Percentiles rank a stretch among this genome's conserved stretches.
Conservation (phyloP, 2,888 invertebrate species). For the Aphidius colemani region DNA sequence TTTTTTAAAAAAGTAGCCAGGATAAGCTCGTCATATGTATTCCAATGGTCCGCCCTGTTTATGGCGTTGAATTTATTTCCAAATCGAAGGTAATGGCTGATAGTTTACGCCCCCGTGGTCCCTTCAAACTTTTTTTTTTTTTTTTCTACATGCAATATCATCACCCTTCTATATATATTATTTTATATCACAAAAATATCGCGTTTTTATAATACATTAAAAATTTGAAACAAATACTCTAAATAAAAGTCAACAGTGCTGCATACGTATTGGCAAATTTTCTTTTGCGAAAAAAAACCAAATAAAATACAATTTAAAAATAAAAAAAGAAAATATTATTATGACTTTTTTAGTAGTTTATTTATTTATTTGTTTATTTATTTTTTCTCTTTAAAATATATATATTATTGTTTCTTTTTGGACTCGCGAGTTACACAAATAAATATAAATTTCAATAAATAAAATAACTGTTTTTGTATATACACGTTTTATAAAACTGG, state of each 20-base stretch:
- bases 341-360: not conserved
- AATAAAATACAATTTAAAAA: not conserved
- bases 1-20: slow-evolving; percentile 28
- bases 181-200: not conserved
- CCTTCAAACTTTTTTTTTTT: slow-evolving; percentile 28
- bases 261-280: slow-evolving; percentile 52
- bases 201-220: slow-evolving; percentile 46
- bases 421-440: too few species aligned
- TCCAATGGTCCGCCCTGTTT: slow-evolving; percentile 58
- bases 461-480: too few species aligned
- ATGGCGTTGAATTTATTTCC: slow-evolving; percentile 59
- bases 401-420: not conserved
- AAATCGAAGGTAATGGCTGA: slow-evolving; percentile 59
- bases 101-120: slow-evolving; percentile 49
- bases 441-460: too few species aligned
- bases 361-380: not conserved
- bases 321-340: slow-evolving; percentile 9
- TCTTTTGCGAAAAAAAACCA: slow-evolving; percentile 18
- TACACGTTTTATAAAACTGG: too few species aligned
- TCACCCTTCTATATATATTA: slow-evolving; percentile 15
- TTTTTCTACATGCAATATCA: slow-evolving; percentile 18
- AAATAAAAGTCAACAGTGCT: slow-evolving; percentile 44
- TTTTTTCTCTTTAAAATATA: slow-evolving; percentile 6
- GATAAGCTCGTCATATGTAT: slow-evolving; percentile 57
- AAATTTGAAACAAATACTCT: slow-evolving; percentile 54